Base-by-base conservation (phyloP, 2,888 invertebrate species). In the Orthosia gothica region DNA sequence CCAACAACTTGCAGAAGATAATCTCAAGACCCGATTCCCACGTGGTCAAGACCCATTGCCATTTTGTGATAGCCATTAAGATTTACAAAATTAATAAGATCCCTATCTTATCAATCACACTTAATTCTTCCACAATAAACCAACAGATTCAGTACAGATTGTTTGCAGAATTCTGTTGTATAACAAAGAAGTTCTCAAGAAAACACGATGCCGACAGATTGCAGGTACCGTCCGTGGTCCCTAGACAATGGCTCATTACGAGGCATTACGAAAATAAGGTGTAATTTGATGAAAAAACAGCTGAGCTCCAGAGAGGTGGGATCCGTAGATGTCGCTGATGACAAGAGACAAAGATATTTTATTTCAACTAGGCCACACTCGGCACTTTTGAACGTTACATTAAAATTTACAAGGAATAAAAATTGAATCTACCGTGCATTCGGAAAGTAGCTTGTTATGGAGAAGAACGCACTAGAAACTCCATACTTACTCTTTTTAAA, bases 241-340 rank as follows among this genome's bases (percentile, higher is more conserved):
- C 76, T 80, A 86, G 80, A 88, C 88, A 88, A 88, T 88, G 70
- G 74, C 62, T 83, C 86, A 82, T 88, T 88, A 88, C 75, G 57
- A 75, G 67, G 66, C 74, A 85, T 87, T 88, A 85, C 84, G 79
- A 88, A 86, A 88, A 87, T 88, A 83, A 82, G 83, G 77, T 81
- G 88, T 89, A 90, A 90, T 91, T 90, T 90, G 76, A 69, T 71
- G 68, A 67, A 81, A 78, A 81, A 76, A 73, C 71, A 26, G 69
- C 55, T 66, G 52, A 73, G 70, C 59, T 49, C 11, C 1, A n/a
- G 40, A 11, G 26, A 47, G 32, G 23, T 55, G 62, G 79, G 82
- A 40, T 70, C 79, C 78, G 79, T 77, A 79, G 45, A 15, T 40
- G 13, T 12, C 12, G 9, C 4, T 13, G 13, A 26, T 32, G 61